These are phyloP conservation scores for Ptychoptera albimana DNA, from an alignment of 2,888 invertebrate genomes.

Conservation along the genomic window DNA sequence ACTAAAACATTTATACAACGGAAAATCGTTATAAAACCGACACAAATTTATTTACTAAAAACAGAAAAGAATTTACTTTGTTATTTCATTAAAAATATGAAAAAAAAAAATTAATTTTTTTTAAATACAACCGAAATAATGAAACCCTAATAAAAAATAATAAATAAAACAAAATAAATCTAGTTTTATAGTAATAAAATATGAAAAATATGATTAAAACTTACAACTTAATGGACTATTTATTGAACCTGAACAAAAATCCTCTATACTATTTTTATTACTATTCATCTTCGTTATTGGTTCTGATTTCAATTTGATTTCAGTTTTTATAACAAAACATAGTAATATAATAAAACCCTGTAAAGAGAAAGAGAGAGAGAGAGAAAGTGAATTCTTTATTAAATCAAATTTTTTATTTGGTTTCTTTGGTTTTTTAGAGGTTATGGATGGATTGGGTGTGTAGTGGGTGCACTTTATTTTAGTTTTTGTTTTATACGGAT, in stretches of 20 bases:
- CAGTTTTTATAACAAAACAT: conserved; percentile 29
- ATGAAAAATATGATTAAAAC: conserved; percentile 13
- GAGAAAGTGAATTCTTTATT: background rate
- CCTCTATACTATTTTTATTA: conserved; percentile 26
- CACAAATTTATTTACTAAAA: too few species aligned
- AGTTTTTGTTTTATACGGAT: too few species aligned
- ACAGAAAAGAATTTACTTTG: too few species aligned
- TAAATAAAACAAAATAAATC: background rate
- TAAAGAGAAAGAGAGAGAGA: conserved; percentile 7
- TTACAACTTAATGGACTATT: conserved; percentile 30
- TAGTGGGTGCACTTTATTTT: too few species aligned
- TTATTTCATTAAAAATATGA: too few species aligned
- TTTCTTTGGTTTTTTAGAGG: background rate
- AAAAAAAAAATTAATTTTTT: too few species aligned
- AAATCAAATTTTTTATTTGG: background rate
- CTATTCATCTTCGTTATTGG: conserved; percentile 18
- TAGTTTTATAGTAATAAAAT: too few species aligned
- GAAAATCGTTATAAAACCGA: too few species aligned
- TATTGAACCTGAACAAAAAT: conserved; percentile 27
- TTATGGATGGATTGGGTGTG: too few species aligned
- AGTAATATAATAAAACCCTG: conserved; percentile 28
- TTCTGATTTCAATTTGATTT: conserved; percentile 19
- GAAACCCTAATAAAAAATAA: background rate
- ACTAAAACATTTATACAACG: background rate
- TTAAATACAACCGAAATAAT: too few species aligned